Base-by-base conservation (phyloP, 1,140 invertebrate genomes). In the Asobara japonica region DNA sequence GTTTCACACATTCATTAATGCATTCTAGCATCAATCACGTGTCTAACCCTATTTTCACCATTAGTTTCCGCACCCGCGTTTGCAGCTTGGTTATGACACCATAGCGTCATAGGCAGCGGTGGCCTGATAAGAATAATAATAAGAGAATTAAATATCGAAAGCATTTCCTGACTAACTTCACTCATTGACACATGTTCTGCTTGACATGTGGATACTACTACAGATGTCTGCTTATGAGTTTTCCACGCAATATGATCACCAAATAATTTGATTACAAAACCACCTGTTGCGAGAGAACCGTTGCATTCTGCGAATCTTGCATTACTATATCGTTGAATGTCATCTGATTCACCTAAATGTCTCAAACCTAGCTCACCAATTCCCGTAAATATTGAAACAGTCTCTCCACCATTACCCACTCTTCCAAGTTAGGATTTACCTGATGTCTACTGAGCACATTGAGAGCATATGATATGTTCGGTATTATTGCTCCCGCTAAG, bases 1-100 rank as follows among this genome's bases (percentile, higher is more conserved):
- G 38, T 20, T 36, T 45, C 2, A 45, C 65, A 11, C 65, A 67
- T 67, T 38, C 38, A 22, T 67, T 67, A 2, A 67, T 65, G 61
- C 3, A 4, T 5, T 3, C 18, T 27, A 0, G 33, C 18, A n/a
- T 65, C 61, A 2, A 31, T 33, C 3, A 65, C 33, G 33, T 65
- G 61, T 16, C 61, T 65, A 8, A 65, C 11, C 13, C 33, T 30
- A 33, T 65, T 65, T 8, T 31, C 61, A 1, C 61, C 61, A 29
- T 65, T 27, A 0, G 13, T 65, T 33, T 65, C 27, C 16, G 8
- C 22, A 31, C 27, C 13, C 1, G 5, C 22, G 2, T 13, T 31
- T 13, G 61, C 61, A 18, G 27, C 61, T 5, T 65, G 29, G 18
- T 65, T 65, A 3, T 30, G 25, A 65, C 27, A 65, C 22, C 27